Conservation (phyloP, 1,140 invertebrate genomes). For the Temnothorax curvispinosus region DNA sequence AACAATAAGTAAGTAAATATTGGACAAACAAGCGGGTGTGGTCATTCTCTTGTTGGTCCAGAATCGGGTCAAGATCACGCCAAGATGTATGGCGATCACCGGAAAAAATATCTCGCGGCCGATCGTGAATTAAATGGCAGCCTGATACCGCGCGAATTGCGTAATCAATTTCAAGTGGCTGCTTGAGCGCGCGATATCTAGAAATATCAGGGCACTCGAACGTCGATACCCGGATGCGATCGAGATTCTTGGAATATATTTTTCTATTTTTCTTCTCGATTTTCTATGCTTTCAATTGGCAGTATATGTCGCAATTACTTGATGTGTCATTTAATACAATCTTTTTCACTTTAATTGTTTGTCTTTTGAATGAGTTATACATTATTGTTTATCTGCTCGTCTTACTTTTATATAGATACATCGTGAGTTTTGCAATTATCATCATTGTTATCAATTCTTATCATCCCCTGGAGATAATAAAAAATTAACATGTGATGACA, state of each 20-base stretch:
- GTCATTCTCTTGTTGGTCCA: not conserved
- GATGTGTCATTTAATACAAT: not conserved
- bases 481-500: conserved; percentile 4
- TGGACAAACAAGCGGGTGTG: conserved; percentile 30
- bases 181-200: conserved; percentile 29
- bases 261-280: not conserved
- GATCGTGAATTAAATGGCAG: conserved; percentile 54
- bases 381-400: conserved; percentile 12
- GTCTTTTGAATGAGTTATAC: not conserved
- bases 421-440: not conserved
- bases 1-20: not conserved
- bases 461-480: conserved; percentile 24
- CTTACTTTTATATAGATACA: conserved; percentile 2
- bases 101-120: conserved; percentile 44
- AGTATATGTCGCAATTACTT: not conserved
- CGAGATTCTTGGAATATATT: not conserved
- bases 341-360: not conserved
- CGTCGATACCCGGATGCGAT: conserved; percentile 3
- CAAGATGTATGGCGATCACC: conserved; percentile 51
- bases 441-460: conserved; percentile 61
- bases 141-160: conserved; percentile 44
- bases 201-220: not conserved
- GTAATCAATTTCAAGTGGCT: conserved; percentile 45
- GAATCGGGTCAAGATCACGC: conserved; percentile 64
- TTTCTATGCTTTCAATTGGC: not conserved